Conservation (phyloP, 1,140 invertebrate species). For the Pteromalus puparum region DNA sequence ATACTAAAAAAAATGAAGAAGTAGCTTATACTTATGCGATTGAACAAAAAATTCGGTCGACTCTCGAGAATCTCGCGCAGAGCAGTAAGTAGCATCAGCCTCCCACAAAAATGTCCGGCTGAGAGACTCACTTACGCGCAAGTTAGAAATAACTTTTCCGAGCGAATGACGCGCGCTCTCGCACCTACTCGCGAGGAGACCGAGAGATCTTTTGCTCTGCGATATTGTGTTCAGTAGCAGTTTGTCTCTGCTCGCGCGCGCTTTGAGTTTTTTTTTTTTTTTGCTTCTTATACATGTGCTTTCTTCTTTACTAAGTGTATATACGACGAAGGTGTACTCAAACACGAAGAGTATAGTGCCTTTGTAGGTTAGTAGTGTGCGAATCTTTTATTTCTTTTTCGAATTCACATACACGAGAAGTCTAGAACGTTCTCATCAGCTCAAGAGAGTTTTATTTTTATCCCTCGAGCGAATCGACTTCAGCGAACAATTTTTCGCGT, state of each 20-base stretch:
- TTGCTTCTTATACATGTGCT: too few species aligned
- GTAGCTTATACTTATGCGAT: neutral
- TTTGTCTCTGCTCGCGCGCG: neutral
- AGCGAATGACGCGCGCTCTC: slow-evolving; percentile 29
- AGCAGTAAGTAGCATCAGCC: too few species aligned
- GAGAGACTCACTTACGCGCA: slow-evolving; percentile 55
- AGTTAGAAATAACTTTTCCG: slow-evolving; percentile 64
- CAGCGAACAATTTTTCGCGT: neutral
- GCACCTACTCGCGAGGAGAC: neutral
- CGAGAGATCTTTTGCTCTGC: neutral
- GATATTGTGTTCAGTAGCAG: neutral
- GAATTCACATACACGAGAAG: neutral
- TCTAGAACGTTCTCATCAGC: neutral
- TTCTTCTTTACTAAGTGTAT: neutral
- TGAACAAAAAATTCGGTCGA: neutral
- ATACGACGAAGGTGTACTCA: neutral
- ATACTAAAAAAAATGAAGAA: too few species aligned
- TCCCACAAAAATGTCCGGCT: slow-evolving; percentile 10
- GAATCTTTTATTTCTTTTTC: neutral
- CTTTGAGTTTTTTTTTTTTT: neutral
- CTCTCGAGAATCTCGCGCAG: neutral
- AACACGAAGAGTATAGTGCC: neutral
- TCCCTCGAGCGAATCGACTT: neutral
- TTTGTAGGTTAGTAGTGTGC: neutral
- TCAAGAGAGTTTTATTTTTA: neutral